Conservation (phyloP, 1,140 invertebrate genomes). For the Temnothorax nylanderi region DNA sequence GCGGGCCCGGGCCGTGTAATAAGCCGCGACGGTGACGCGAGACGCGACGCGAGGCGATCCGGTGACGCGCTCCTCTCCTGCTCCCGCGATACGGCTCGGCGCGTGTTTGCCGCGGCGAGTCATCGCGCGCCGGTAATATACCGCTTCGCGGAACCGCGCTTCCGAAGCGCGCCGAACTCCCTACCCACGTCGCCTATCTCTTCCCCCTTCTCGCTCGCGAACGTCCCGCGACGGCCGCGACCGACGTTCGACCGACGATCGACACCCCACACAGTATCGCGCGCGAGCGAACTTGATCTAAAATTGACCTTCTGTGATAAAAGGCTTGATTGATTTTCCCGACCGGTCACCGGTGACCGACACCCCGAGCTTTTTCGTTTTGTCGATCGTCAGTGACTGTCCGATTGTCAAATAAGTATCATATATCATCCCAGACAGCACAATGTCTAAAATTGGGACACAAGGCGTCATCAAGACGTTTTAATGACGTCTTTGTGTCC, state of each 20-base stretch:
- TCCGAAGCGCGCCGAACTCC: not conserved
- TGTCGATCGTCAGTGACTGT: too few species aligned
- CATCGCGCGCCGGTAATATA: slow-evolving; percentile 5
- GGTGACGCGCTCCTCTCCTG: not conserved
- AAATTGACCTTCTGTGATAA: too few species aligned
- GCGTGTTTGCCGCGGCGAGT: slow-evolving; percentile 16
- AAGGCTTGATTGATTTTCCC: too few species aligned
- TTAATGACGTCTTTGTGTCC: too few species aligned
- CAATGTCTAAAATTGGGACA: too few species aligned
- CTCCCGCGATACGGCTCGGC: not conserved
- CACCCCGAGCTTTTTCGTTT: too few species aligned
- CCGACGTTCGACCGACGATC: not conserved
- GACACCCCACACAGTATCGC: not conserved
- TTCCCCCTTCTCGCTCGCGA: not conserved
- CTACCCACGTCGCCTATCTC: not conserved
- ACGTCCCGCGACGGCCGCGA: too few species aligned
- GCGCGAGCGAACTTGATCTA: too few species aligned
- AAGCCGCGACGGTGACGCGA: not conserved
- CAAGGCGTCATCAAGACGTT: too few species aligned
- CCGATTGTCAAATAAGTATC: too few species aligned
- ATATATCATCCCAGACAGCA: too few species aligned
- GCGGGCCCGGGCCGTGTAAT: not conserved
- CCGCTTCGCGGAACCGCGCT: slow-evolving; percentile 6
- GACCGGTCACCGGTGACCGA: too few species aligned
- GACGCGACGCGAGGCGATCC: not conserved